These are phyloP conservation scores for Nesospiza acunhae DNA, from an alignment of 2,113 vertebrate genomes.

Conservation along the genomic window DNA sequence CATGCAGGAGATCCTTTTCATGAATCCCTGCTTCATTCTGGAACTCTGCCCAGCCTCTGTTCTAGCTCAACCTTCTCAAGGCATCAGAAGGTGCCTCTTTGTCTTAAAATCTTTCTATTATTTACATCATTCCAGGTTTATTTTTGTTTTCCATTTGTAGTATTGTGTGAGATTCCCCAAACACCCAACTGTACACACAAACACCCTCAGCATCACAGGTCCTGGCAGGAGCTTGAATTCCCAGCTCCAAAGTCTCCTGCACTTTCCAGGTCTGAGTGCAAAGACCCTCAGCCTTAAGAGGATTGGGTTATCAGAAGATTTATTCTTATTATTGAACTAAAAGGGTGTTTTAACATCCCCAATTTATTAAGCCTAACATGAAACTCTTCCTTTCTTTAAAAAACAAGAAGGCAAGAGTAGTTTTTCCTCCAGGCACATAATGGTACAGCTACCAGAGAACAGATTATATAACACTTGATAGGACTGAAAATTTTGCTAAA, in stretches of 20 bases:
- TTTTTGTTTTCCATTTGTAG: neutral
- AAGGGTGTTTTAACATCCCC: neutral
- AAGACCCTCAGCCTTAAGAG: neutral
- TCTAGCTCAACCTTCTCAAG: neutral
- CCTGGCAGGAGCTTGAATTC: neutral
- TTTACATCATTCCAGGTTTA: neutral
- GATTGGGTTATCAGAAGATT: neutral
- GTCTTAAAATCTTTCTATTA: neutral
- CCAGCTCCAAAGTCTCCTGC: neutral
- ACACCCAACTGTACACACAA: accelerated
- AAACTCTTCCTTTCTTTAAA: neutral
- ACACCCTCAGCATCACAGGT: accelerated
- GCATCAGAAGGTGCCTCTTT: neutral
- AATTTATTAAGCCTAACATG: neutral
- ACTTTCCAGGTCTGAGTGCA: neutral
- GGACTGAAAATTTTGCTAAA: neutral
- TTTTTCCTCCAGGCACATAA: accelerated
- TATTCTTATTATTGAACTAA: neutral
- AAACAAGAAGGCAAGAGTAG: neutral
- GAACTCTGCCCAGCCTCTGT: neutral
- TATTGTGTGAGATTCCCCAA: neutral
- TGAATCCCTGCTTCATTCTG: neutral
- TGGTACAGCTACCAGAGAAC: neutral
- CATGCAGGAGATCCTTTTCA: neutral
- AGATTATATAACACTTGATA: accelerated